phyloP scores from a whole-genome alignment of 2,113 vertebrate species.

The human region GRCh38 chr7:115782001-115782500 shows the following conservation, averaged over 20 bases:
- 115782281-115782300: constrained; percentile 74
- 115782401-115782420: constrained; percentile 50
- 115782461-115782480: not conserved
- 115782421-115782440: constrained; percentile 24
- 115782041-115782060: constrained; percentile 66
- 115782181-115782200: constrained; percentile 78
- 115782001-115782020: constrained; percentile 68
- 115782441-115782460: not conserved
- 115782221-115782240: constrained; percentile 22
- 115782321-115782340: constrained; percentile 71
- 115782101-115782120: constrained; percentile 80
- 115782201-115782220: constrained; percentile 62
- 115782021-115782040: constrained; percentile 63
- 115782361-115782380: constrained; percentile 65
- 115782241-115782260: constrained; percentile 37
- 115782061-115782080: constrained; percentile 73
- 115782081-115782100: constrained; percentile 77
- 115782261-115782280: constrained; percentile 66
- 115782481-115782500: not conserved
- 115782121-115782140: constrained; percentile 77
- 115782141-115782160: constrained; percentile 78
- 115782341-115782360: constrained; percentile 23
- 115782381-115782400: constrained; percentile 61
- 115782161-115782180: constrained; percentile 71
- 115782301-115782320: constrained; percentile 45